These are phyloP conservation scores for Anorthoa munda DNA, from an alignment of 2,888 invertebrate species.

Conservation along the genomic window DNA sequence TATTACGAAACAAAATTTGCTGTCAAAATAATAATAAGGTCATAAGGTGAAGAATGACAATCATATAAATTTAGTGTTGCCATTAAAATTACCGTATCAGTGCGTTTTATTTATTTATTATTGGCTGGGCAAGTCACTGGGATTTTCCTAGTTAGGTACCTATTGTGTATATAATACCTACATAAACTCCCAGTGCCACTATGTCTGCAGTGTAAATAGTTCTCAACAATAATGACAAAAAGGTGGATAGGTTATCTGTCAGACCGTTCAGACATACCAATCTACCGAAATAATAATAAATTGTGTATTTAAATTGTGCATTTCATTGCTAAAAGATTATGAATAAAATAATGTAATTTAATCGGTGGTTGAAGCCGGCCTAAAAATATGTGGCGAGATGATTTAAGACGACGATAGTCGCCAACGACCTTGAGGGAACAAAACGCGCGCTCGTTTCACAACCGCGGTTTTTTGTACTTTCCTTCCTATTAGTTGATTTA, in stretches of 20 bases:
- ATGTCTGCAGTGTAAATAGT: conserved; percentile 29
- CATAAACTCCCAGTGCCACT: conserved; percentile 11
- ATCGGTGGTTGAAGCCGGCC: too few relatives aligned
- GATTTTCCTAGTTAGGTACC: background rate
- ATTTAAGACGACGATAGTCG: too few relatives aligned
- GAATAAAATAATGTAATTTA: too few relatives aligned
- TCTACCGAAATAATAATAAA: conserved; percentile 7
- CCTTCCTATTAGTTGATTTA: too few relatives aligned
- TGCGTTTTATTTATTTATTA: conserved; percentile 3
- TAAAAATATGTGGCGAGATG: too few relatives aligned
- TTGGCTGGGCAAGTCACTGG: background rate
- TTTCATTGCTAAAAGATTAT: background rate
- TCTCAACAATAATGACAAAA: background rate
- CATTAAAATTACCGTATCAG: conserved; percentile 36
- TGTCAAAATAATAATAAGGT: conserved; percentile 45
- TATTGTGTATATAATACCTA: conserved; percentile 3
- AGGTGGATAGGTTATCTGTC: conserved; percentile 25
- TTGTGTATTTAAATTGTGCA: background rate
- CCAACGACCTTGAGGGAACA: too few relatives aligned
- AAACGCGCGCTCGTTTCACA: too few relatives aligned
- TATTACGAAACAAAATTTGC: conserved; percentile 32
- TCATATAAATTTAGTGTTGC: conserved; percentile 32
- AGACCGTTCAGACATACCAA: background rate
- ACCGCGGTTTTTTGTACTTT: too few relatives aligned
- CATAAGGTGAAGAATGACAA: conserved; percentile 36